Percentiles rank a stretch among this genome's conserved stretches.
Evolutionary conservation across 2,888 invertebrate genomes (phyloP).

Genomic region (Eudemis profundana): DNA sequence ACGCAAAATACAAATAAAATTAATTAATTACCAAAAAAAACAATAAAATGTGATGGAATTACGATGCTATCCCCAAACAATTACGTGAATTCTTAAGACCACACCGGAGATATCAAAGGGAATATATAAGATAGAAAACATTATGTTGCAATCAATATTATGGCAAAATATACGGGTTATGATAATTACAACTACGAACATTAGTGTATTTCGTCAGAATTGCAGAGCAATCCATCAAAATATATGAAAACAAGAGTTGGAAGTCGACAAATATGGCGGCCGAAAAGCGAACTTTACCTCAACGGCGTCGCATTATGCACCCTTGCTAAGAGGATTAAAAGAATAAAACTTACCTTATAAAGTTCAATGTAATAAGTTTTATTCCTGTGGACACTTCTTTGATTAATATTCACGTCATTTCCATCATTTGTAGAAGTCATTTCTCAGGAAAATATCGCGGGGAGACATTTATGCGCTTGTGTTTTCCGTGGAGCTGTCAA

Average conservation of each 20-base stretch:
- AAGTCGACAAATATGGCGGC: conserved; percentile 83
- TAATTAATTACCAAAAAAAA: not conserved
- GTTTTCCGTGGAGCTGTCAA: conserved; percentile 84
- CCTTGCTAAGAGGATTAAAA: conserved; percentile 55
- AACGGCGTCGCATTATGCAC: conserved; percentile 74
- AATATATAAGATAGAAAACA: conserved; percentile 38
- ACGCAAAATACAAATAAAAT: not conserved
- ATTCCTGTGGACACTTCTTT: conserved; percentile 77
- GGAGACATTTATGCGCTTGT: conserved; percentile 86
- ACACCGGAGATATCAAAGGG: conserved; percentile 37
- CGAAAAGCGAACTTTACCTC: conserved; percentile 72
- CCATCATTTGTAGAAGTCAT: conserved; percentile 86
- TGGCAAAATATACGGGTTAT: not conserved
- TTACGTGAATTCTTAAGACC: conserved; percentile 44
- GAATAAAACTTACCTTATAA: conserved; percentile 78
- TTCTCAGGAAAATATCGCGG: conserved; percentile 85
- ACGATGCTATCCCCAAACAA: conserved; percentile 38
- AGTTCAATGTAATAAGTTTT: conserved; percentile 82
- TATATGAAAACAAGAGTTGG: conserved; percentile 78
- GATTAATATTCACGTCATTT: conserved; percentile 83
- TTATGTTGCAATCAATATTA: not conserved
- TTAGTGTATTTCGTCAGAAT: conserved; percentile 44
- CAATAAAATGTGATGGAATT: conserved; percentile 11
- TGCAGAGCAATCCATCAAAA: conserved; percentile 54
- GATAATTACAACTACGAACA: conserved; percentile 35